Evolutionary conservation across 2,888 invertebrate species (phyloP).

Genomic region (Cyaniris semiargus): DNA sequence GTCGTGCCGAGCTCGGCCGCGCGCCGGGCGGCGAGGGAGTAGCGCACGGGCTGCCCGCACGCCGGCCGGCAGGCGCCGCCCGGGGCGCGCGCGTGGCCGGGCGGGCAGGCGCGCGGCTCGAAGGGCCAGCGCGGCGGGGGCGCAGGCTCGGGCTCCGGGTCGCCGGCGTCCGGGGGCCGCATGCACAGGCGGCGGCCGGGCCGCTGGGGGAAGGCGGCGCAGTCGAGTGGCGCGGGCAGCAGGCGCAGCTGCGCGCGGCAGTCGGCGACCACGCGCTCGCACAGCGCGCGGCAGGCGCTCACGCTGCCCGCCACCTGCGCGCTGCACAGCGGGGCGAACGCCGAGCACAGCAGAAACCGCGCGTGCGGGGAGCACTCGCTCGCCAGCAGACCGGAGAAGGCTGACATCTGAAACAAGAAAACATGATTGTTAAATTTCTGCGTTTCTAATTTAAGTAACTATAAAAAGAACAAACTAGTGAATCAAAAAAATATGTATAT

Average conservation of each 20-base stretch:
- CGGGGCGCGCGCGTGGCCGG: slow-evolving; percentile 80
- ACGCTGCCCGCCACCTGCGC: slow-evolving; percentile 92
- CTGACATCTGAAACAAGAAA: slow-evolving; percentile 82
- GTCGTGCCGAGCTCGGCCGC: slow-evolving; percentile 87
- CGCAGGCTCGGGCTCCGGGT: slow-evolving; percentile 67
- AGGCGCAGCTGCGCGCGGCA: slow-evolving; percentile 85
- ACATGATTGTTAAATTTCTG: slow-evolving; percentile 29
- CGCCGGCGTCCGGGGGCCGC: slow-evolving; percentile 81
- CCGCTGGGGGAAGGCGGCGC: slow-evolving; percentile 88
- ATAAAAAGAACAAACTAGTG: no score
- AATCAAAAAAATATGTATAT: no score
- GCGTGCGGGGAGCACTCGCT: slow-evolving; percentile 90
- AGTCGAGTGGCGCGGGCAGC: slow-evolving; percentile 89
- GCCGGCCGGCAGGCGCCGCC: slow-evolving; percentile 82
- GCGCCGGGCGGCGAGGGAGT: slow-evolving; percentile 84
- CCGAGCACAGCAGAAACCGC: slow-evolving; percentile 93
- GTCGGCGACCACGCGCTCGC: slow-evolving; percentile 87
- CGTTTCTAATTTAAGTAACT: no score
- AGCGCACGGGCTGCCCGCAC: slow-evolving; percentile 85
- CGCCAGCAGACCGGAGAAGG: slow-evolving; percentile 86
- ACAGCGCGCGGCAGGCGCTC: slow-evolving; percentile 91
- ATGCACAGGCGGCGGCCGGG: slow-evolving; percentile 87
- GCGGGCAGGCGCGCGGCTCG: slow-evolving; percentile 77
- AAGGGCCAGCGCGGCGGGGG: slow-evolving; percentile 69
- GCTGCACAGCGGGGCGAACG: slow-evolving; percentile 94